A percentile compares a stretch with the other conserved stretches of the same genome.
Evolutionary conservation across 2,797 vertebrate species (phyloP).

Genomic region (Tachyglossus aculeatus): DNA sequence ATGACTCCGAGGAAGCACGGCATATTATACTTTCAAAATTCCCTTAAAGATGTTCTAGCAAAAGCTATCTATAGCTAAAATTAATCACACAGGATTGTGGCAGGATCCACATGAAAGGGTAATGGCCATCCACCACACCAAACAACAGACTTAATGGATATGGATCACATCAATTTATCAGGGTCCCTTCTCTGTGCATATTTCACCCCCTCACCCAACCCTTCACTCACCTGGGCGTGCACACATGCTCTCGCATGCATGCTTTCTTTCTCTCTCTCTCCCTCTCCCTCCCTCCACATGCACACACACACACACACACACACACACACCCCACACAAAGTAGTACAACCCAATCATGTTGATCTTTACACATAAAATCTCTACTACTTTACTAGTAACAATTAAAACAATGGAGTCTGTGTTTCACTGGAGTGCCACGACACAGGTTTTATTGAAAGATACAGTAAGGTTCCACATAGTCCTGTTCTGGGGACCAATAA

Average conservation of each 20-base stretch:
- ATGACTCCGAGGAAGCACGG: too few relatives aligned
- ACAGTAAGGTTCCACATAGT: background rate
- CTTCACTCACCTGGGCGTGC: background rate
- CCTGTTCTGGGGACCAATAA: slow-evolving; percentile 15
- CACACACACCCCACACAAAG: background rate
- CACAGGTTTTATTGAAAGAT: background rate
- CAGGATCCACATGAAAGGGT: background rate
- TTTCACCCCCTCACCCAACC: background rate
- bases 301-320: slow-evolving; percentile 1
- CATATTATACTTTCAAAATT: too few relatives aligned
- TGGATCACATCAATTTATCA: background rate
- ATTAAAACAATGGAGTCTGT: background rate
- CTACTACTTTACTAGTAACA: background rate
- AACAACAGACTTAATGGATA: slow-evolving; percentile 3
- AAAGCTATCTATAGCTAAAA: too few relatives aligned
- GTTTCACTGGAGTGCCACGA: background rate
- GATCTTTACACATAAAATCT: background rate
- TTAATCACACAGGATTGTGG: too few relatives aligned
- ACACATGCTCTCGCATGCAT: too few relatives aligned
- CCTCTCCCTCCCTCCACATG: background rate
- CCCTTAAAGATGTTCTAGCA: too few relatives aligned
- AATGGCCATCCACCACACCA: background rate
- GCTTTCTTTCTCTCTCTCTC: background rate
- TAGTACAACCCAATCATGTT: background rate
- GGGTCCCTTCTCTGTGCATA: too few relatives aligned